Evolutionary conservation across 2,888 invertebrate species (phyloP), one percentile per base, ranked within the genome.

Genomic region (Molanna angustata): DNA sequence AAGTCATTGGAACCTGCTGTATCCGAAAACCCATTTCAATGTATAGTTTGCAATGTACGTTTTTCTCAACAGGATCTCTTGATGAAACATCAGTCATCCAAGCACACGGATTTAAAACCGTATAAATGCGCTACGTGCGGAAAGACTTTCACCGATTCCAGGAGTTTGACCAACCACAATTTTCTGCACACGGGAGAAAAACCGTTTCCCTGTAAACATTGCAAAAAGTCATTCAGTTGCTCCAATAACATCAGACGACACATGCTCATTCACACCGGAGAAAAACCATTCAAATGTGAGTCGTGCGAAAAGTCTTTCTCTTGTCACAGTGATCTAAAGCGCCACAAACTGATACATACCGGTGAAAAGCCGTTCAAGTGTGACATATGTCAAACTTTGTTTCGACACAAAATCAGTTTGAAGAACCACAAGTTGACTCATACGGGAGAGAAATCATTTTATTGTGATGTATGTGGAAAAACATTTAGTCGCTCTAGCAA

Each of bases 341-440:
- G 17, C 13, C 37, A 37, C 17, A 37, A 37, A 17, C 17, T 37
- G 3, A 7, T 37, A 17, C 37, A 37, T 18, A 37, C n/a, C 37
- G 37, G 37, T 6, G 3, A 17, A 3, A 37, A 11, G 11, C 37
- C 37, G 3, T 37, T 17, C 17, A 18, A 37, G 17, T 37, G 37
- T 16, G 17, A 37, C 4, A 6, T 37, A 11, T 37, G 37, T 16
- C 18, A 6, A 17, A 37, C 16, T 17, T 17, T 17, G 18, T 37
- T 37, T 13, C 16, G 17, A 16, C 16, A 16, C 4, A 17, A 16
- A 7, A 37, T 16, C 13, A 37, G 18, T 16, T 17, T 37, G 4
- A 37, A 37, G 18, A 16, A 37, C 13, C 37, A 37, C 18, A 37
- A 37, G 37, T 18, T 37, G 18, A 37, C 11, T 3, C 37, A 37